phyloP scores from a whole-genome alignment of 2,888 invertebrate genomes.

The Neocrepidodera transversa region DNA sequence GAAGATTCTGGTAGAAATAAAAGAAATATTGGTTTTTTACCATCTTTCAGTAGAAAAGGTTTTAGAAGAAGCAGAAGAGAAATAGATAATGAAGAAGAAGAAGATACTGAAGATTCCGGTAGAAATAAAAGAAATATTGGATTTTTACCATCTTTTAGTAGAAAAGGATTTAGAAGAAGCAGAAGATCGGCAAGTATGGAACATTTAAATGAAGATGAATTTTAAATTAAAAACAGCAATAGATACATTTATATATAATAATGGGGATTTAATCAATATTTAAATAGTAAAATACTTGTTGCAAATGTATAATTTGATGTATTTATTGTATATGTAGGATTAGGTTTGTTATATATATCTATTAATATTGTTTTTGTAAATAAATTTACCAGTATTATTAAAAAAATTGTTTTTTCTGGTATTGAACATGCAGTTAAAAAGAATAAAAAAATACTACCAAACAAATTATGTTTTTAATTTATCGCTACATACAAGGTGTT shows the following conservation, averaged over 20 bases:
- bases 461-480: too few relatives aligned
- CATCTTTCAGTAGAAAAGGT: constrained; percentile 28
- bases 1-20: constrained; percentile 13
- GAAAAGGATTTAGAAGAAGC: constrained; percentile 30
- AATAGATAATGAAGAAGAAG: constrained; percentile 17
- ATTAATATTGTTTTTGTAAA: not conserved
- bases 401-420: too few relatives aligned
- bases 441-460: too few relatives aligned
- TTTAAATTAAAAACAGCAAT: too few relatives aligned
- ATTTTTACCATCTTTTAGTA: constrained; percentile 34
- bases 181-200: constrained; percentile 20
- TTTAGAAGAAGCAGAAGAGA: constrained; percentile 28
- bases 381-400: not conserved
- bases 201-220: constrained; percentile 11
- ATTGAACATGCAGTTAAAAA: too few relatives aligned
- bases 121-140: constrained; percentile 29
- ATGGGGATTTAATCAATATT: too few relatives aligned
- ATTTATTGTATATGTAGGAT: not conserved
- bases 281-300: too few relatives aligned
- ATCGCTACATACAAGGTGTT: too few relatives aligned
- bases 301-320: not conserved
- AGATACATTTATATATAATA: too few relatives aligned
- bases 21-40: constrained; percentile 31
- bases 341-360: not conserved
- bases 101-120: constrained; percentile 11